Evolutionary conservation across 1,140 invertebrate genomes (phyloP), one percentile per base, ranked within the genome.

Genomic region (Euura saliciscinereae): DNA sequence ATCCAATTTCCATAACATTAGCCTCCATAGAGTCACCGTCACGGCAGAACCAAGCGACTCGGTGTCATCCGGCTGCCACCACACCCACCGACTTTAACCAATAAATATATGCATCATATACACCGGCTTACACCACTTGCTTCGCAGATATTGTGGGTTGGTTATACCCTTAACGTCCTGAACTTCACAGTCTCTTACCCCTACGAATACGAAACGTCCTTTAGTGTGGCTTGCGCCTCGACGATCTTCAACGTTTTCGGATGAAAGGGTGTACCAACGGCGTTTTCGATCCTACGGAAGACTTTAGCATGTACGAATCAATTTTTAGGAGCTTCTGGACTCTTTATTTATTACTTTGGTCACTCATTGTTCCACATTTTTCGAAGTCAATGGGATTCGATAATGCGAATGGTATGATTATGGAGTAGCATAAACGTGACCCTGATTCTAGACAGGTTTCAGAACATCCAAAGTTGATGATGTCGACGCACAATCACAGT

Each of bases 1-100:
- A 83, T 85, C 80, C 83, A 85, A 86, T 86, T 85, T 86, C 85
- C 84, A 85, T 86, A 82, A 77, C 78, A 85, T 86, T 86, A 85
- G 77, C 75, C 77, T 75, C 70, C 75, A 78, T 80, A 82, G 78
- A 77, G 76, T 72, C 75, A 72, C 68, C 77, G 76, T 77, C 80
- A 78, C 76, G 71, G 77, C 28, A 28, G 51, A n/a, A 59, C 51
- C 51, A 59, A n/a, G 51, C 51, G 70, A 44, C 73, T 71, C 76
- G 65, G 45, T 73, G 73, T 77, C 75, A 73, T 73, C 68, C 72
- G 45, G 67, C 73, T 13, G 71, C 71, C 76, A 72, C 73, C 67
- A 67, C 73, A 71, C 65, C 65, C 11, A 13, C 8, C 8, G 13
- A 10, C 59, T 28, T 67, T 44, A 67, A 8, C 8, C 66, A 28